phyloP scores from a whole-genome alignment of 2,888 invertebrate species.

The Opisthograptis luteolata region DNA sequence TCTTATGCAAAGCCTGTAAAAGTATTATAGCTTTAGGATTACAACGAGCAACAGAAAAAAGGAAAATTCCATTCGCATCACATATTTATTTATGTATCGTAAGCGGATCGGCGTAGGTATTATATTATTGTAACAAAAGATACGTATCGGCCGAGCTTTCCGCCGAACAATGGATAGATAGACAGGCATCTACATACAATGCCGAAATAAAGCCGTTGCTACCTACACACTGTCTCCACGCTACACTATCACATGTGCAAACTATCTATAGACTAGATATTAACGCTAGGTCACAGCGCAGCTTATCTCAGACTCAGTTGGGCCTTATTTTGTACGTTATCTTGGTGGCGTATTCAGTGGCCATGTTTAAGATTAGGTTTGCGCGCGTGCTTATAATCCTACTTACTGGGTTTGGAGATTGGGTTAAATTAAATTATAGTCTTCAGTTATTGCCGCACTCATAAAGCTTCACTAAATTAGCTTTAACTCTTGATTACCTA shows the following conservation, averaged over 20 bases:
- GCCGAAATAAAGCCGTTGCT: constrained; percentile 4
- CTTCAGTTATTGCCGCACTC: no score
- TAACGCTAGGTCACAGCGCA: constrained; percentile 1
- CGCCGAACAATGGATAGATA: constrained; percentile 31
- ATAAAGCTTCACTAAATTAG: no score
- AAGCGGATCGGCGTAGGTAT: constrained; percentile 34
- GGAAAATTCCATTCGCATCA: constrained; percentile 7
- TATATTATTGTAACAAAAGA: constrained; percentile 31
- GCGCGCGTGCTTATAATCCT: not conserved
- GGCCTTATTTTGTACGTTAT: not conserved
- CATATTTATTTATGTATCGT: constrained; percentile 9
- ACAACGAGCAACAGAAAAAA: not conserved
- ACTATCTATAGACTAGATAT: constrained; percentile 2
- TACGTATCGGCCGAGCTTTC: constrained; percentile 31
- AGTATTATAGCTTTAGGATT: not conserved
- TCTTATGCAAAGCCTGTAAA: not conserved
- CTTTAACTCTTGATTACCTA: no score
- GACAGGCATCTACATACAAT: constrained; percentile 33
- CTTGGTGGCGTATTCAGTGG: not conserved
- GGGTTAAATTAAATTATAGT: not conserved
- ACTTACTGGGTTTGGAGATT: not conserved
- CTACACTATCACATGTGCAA: not conserved
- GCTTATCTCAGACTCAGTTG: constrained; percentile 1
- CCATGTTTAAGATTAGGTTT: not conserved
- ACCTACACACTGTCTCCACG: constrained; percentile 1